Conservation (phyloP, 2,888 invertebrate genomes). For the Nematopogon swammerdamellus region DNA sequence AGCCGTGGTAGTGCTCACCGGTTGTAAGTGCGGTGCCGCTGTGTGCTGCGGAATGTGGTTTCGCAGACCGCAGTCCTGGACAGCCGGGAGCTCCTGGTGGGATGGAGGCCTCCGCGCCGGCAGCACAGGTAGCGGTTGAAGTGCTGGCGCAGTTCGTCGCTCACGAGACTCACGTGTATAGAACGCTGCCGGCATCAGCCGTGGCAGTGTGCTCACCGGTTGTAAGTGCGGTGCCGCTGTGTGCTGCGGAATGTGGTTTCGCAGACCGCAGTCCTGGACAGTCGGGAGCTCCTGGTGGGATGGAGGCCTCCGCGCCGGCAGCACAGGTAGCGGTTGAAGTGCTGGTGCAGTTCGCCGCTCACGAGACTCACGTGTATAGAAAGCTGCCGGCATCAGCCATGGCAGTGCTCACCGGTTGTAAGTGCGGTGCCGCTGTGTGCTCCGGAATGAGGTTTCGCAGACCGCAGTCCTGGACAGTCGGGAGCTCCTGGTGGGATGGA, state of each 20-base stretch:
- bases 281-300: no score
- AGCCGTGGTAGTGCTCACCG: not conserved
- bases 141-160: constrained; percentile 18
- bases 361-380: not conserved
- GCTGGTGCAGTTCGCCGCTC: constrained; percentile 11
- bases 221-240: not conserved
- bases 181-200: no score
- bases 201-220: constrained; percentile 16
- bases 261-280: no score
- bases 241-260: not conserved
- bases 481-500: constrained; percentile 9
- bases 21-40: constrained; percentile 18
- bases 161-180: not conserved
- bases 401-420: constrained; percentile 15
- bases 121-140: constrained; percentile 77
- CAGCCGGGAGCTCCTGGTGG: constrained; percentile 8
- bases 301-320: no score
- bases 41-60: constrained; percentile 35
- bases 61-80: constrained; percentile 6
- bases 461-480: constrained; percentile 2
- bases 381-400: no score
- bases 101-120: constrained; percentile 28
- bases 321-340: constrained; percentile 51
- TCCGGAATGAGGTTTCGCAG: constrained; percentile 8
- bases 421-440: constrained; percentile 74